Base-by-base conservation (phyloP, 2,113 vertebrate species). In the Nicator chloris region DNA sequence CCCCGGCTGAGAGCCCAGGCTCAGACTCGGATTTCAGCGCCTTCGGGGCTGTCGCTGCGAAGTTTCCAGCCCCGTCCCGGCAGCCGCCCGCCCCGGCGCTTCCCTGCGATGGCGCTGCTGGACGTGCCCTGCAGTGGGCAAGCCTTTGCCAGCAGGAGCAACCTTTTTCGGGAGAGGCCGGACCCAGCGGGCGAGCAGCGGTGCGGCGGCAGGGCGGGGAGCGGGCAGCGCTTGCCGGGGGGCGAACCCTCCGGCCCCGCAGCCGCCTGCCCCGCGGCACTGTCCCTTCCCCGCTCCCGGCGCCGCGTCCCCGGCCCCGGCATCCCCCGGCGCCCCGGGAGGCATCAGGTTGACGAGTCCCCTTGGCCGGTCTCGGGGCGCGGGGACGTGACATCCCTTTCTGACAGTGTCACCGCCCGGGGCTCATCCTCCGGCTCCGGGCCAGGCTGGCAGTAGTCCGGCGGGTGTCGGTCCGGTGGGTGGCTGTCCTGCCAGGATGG, bases 401-500 rank as follows among this genome's bases (percentile, higher is more conserved):
- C 9, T 33, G 75, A 7, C 66, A 47, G 60, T 47, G 82, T 23
- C 90, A 11, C 33, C 40, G 17, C 26, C 27, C 56, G 80, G 80
- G 68, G 81, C 65, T 78, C 80, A 16, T n/a, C 72, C 57, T n/a
- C 51, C 14, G 77, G 64, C 64, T 40, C 20, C 31, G 37, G 66
- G 90, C 23, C 47, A 37, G 54, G n/a, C 77, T 31, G 89, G 80
- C 11, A 42, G 64, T 80, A 26, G 39, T 64, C 39, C 70, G 71
- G 77, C 9, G 27, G 51, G 31, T 28, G 51, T 26, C 63, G 27
- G 63, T 81, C 63, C 73, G 73, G 75, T 17, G 39, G 85, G 60
- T 35, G 8, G 88, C 93, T 61, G 71, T 92, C 84, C 97, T 81
- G 93, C 93, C 97, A 86, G 95, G 95, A 99, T 99, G 99, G 98